These are phyloP conservation scores for Ramphastos sulfuratus DNA, from an alignment of 2,113 vertebrate species.

Conservation along the genomic window DNA sequence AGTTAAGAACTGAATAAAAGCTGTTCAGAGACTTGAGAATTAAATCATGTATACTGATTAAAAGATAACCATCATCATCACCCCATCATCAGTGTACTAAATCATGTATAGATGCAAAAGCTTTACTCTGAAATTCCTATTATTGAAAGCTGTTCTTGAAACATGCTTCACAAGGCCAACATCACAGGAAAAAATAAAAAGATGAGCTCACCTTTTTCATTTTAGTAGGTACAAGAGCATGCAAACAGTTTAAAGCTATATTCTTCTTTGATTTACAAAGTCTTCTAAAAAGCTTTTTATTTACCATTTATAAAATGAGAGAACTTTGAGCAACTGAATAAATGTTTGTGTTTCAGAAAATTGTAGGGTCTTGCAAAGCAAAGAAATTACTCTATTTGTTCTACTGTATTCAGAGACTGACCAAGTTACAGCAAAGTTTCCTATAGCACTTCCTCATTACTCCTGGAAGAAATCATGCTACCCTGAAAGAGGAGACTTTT, in stretches of 20 bases:
- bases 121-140: conserved; percentile 66
- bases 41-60: conserved; percentile 33
- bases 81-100: conserved; percentile 59
- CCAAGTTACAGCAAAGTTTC: conserved; percentile 15
- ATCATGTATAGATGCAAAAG: conserved; percentile 57
- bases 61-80: conserved; percentile 62
- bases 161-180: conserved; percentile 75
- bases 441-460: conserved; percentile 12
- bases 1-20: conserved; percentile 65
- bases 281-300: conserved; percentile 49
- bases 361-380: conserved; percentile 28
- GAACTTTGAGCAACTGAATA: conserved; percentile 54
- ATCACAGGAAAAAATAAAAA: conserved; percentile 69
- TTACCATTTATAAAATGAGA: conserved; percentile 40
- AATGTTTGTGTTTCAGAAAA: conserved; percentile 55
- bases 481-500: neutral
- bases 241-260: conserved; percentile 78
- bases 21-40: conserved; percentile 40
- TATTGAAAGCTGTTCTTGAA: conserved; percentile 68
- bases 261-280: conserved; percentile 75
- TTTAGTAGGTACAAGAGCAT: conserved; percentile 72
- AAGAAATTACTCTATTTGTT: conserved; percentile 42
- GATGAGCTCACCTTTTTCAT: conserved; percentile 74
- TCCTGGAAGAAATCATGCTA: conserved; percentile 1
- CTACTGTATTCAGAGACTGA: conserved; percentile 19